These are phyloP conservation scores for Byasa hedistus DNA, from an alignment of 2,888 invertebrate species.

Conservation along the genomic window DNA sequence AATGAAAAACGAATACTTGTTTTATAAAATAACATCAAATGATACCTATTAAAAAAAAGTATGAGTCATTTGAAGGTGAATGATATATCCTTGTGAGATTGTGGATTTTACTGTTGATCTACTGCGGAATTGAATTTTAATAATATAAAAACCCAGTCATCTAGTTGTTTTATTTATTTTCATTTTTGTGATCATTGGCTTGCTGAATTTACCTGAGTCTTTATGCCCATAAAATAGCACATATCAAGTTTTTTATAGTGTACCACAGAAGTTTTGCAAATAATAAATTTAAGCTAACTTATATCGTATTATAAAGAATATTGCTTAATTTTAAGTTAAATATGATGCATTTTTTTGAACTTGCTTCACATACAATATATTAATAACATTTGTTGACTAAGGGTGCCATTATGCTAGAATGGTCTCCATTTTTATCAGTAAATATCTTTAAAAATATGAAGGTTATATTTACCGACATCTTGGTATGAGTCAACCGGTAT, in stretches of 20 bases:
- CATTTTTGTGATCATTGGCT: background rate
- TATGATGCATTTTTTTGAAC: no score
- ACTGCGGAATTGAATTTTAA: conserved; percentile 2
- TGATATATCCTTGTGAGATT: conserved; percentile 25
- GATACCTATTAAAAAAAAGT: no score
- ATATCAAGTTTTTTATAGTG: no score
- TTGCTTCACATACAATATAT: background rate
- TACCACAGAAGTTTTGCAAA: no score
- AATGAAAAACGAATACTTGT: no score
- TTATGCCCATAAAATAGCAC: no score
- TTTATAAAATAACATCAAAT: no score
- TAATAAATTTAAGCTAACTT: no score
- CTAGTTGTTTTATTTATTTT: background rate
- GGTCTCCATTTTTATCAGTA: background rate
- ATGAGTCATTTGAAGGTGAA: conserved; percentile 26
- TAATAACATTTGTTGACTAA: background rate
- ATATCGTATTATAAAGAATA: no score
- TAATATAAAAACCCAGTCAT: background rate
- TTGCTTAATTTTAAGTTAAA: no score
- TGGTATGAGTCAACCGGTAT: conserved; percentile 45
- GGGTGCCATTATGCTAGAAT: no score
- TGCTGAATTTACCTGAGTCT: background rate
- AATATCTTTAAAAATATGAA: background rate
- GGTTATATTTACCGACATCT: conserved; percentile 16
- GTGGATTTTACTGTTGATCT: conserved; percentile 26